Base-by-base conservation (phyloP, 2,888 invertebrate genomes). In the Drosophila nr. fundita region DNA sequence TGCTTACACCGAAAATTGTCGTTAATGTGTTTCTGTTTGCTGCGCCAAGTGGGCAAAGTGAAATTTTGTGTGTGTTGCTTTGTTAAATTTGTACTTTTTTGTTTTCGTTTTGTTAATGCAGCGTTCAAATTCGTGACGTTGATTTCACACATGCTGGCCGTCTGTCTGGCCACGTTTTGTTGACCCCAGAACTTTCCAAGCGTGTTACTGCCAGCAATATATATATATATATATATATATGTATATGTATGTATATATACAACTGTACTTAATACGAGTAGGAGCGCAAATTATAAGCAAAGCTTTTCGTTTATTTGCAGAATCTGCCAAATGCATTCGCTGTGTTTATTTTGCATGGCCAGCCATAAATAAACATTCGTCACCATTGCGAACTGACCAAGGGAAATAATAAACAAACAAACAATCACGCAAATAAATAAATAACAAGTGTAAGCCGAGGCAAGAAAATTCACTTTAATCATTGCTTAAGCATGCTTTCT, bases 81-180 rank as follows among this genome's bases (percentile, higher is more conserved):
- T 59, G 30, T 72, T 58, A 29, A 53, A 71, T 71, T 60, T 76
- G 11, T 36, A 8, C 2, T 55, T 29, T 68, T 27, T 32, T 55
- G 69, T 61, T 72, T 66, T 67, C 73, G 72, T 71, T 83, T 74
- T 85, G 78, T 83, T 80, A 83, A 80, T 83, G 83, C 85, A 80
- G 83, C 85, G 71, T 74, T 80, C 73, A 82, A 83, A 69, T 65
- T 80, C 85, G 82, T 83, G 85, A 84, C 78, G 84, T 81, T 79
- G 61, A 83, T 80, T 83, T 85, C 65, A 80, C 83, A 83, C 85
- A 73, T 72, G 36, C 27, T 27, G 24, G 69, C 54, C 63, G 65
- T n/a, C 65, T 27, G 78, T 72, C 79, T 75, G 70, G 68, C 80
- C 80, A 76, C 79, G 79, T 73, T 79, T 79, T 79, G 72, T 80